Conservation (phyloP, 2,113 vertebrate genomes). For the Pterocles orientalis region DNA sequence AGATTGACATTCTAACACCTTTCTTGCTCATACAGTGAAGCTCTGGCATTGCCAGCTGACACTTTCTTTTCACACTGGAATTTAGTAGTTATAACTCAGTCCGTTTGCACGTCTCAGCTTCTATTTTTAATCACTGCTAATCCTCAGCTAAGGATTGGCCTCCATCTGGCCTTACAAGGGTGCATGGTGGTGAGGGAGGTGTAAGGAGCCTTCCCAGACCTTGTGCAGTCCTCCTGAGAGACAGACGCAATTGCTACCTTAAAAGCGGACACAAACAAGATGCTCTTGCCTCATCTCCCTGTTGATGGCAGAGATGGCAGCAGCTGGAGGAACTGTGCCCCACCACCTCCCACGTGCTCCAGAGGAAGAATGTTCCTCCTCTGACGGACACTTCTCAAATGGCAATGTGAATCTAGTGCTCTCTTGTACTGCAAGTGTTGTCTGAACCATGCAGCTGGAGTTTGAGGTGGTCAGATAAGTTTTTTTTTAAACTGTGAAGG, state of each 20-base stretch:
- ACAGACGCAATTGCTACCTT: neutral
- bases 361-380: neutral
- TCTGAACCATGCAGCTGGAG: neutral
- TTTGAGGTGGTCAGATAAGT: fast-evolving
- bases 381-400: neutral
- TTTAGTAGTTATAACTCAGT: slow-evolving; percentile 22
- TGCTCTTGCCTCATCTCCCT: neutral
- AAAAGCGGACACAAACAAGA: neutral
- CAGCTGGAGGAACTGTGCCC: neutral
- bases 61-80: slow-evolving; percentile 44
- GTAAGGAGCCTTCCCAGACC: neutral
- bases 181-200: fast-evolving
- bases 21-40: slow-evolving; percentile 43
- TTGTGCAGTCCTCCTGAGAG: neutral
- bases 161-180: slow-evolving; percentile 55
- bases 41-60: slow-evolving; percentile 62
- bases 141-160: slow-evolving; percentile 17
- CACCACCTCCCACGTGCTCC: fast-evolving
- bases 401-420: neutral
- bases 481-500: neutral
- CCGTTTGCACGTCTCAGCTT: slow-evolving; percentile 9
- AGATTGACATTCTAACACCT: slow-evolving; percentile 59
- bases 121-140: slow-evolving; percentile 58
- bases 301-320: neutral
- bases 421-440: neutral